phyloP scores from a whole-genome alignment of 2,797 vertebrate species.

The Fistularia commersonii region DNA sequence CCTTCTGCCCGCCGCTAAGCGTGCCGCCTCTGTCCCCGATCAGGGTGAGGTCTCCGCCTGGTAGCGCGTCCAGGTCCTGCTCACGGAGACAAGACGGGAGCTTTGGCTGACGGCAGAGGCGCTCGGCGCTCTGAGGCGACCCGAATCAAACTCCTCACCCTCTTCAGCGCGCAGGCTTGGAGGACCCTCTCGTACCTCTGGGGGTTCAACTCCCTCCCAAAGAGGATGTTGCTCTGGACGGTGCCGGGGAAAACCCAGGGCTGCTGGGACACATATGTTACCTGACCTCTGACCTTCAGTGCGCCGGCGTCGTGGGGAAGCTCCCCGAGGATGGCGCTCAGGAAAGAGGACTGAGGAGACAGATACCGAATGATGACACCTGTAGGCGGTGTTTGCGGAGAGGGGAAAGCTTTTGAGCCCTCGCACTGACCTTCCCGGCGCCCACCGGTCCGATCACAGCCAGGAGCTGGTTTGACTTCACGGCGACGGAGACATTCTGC shows the following conservation, averaged over 20 bases:
- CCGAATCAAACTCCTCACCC: conserved; percentile 68
- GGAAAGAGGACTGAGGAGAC: conserved; percentile 83
- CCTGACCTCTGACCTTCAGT: conserved; percentile 78
- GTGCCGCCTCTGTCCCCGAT: conserved; percentile 93
- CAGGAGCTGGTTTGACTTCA: conserved; percentile 80
- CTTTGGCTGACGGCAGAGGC: not conserved
- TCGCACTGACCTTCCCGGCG: conserved; percentile 78
- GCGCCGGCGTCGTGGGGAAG: conserved; percentile 78
- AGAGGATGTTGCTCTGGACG: conserved; percentile 92
- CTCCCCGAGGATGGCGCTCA: conserved; percentile 88
- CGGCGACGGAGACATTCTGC: conserved; percentile 78
- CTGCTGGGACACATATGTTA: conserved; percentile 92
- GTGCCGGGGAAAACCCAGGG: conserved; percentile 96
- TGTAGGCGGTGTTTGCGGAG: too few species aligned
- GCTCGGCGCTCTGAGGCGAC: not conserved
- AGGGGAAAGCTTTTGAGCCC: too few species aligned
- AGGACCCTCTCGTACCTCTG: conserved; percentile 87
- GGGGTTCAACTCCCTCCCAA: conserved; percentile 84
- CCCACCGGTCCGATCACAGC: conserved; percentile 92
- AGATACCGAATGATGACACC: too few species aligned
- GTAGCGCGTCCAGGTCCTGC: conserved; percentile 88
- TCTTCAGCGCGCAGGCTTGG: conserved; percentile 87
- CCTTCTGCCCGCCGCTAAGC: conserved; percentile 91
- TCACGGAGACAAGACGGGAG: not conserved
- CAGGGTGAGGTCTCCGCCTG: conserved; percentile 85